Percentiles rank a stretch among this genome's conserved stretches.
Evolutionary conservation across 2,888 invertebrate genomes (phyloP).

Genomic region (Harpagoxenus sublaevis): DNA sequence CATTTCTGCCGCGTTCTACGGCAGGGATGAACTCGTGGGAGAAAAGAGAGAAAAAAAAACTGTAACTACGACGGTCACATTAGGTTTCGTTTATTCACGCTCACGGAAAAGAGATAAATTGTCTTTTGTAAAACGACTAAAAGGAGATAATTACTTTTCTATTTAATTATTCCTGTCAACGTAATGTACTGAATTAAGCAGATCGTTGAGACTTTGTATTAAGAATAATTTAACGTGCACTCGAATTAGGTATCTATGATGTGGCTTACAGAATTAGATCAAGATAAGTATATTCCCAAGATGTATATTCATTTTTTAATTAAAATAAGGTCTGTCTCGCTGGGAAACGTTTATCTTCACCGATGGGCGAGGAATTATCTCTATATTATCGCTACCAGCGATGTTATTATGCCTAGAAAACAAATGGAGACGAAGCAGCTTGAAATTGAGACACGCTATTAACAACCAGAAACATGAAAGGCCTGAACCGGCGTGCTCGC

Average conservation of each 20-base stretch:
- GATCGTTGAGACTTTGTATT: not conserved
- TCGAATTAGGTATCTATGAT: not conserved
- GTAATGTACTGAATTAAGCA: not conserved
- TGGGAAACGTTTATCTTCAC: not conserved
- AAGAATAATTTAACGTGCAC: not conserved
- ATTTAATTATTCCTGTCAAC: not conserved
- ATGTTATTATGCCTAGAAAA: conserved; percentile 6
- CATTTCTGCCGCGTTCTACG: conserved; percentile 39
- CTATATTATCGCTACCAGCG: not conserved
- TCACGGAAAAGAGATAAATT: not conserved
- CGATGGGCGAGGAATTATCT: not conserved
- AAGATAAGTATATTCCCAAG: not conserved
- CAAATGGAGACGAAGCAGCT: conserved; percentile 15
- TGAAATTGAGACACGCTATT: conserved; percentile 33
- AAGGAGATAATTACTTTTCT: conserved; percentile 12
- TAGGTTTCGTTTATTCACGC: conserved; percentile 38
- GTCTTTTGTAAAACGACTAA: not conserved
- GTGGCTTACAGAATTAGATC: not conserved
- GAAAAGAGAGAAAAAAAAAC: conserved; percentile 1
- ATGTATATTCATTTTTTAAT: not conserved
- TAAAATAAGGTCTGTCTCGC: not conserved
- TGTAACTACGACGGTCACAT: not conserved
- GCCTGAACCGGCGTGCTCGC: conserved; percentile 59
- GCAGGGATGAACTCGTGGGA: conserved; percentile 20
- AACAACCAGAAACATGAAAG: conserved; percentile 51